Evolutionary conservation across 2,113 vertebrate species (phyloP).

Genomic region (Aythya baeri): DNA sequence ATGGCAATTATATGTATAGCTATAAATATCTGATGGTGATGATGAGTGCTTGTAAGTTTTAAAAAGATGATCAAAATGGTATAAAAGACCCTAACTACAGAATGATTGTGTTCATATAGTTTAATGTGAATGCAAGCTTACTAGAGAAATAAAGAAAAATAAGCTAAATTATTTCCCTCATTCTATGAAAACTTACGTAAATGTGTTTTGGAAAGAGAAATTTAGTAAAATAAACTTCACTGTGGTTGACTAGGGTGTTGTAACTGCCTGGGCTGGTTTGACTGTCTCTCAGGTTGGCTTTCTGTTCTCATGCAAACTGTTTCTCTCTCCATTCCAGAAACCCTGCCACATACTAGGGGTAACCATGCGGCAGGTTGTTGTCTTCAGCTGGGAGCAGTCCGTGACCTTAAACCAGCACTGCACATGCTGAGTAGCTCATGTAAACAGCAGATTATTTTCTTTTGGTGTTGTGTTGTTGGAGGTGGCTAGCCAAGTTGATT

Average conservation of each 20-base stretch:
- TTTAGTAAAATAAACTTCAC: not conserved
- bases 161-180: not conserved
- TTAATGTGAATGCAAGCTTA: not conserved
- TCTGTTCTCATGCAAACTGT: not conserved
- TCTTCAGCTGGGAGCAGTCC: not conserved
- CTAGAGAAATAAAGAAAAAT: not conserved
- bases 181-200: not conserved
- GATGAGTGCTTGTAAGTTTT: not conserved
- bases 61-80: not conserved
- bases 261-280: not conserved
- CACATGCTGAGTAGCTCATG: not conserved
- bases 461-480: not conserved
- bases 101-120: not conserved
- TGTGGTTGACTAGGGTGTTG: not conserved
- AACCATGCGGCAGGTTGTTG: fast-evolving
- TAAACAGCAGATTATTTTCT: not conserved
- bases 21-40: not conserved
- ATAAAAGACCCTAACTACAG: not conserved
- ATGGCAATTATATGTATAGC: not conserved
- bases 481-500: not conserved
- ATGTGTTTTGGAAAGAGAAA: not conserved
- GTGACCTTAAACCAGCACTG: not conserved
- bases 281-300: not conserved
- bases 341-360: not conserved
- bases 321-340: not conserved